Conservation (phyloP, 2,797 vertebrate species). For the Astyanax mexicanus region DNA sequence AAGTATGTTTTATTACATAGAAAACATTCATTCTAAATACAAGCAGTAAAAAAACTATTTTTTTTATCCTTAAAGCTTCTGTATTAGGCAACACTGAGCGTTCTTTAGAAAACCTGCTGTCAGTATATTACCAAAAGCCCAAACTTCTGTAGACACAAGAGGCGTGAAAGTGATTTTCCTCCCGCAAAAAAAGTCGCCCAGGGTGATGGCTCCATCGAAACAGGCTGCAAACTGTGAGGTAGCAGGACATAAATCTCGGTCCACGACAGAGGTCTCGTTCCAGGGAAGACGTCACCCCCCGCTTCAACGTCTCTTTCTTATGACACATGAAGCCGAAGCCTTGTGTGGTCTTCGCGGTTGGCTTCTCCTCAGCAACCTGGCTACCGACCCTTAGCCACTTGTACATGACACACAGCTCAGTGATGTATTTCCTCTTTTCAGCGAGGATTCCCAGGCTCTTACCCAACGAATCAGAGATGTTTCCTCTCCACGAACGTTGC, state of each 20-base stretch:
- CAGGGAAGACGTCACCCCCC: slow-evolving; percentile 43
- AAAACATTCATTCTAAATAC: no score
- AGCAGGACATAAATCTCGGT: slow-evolving; percentile 29
- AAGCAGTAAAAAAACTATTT: no score
- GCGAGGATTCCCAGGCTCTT: slow-evolving; percentile 49
- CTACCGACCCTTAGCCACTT: slow-evolving; percentile 31
- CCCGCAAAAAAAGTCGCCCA: slow-evolving; percentile 11
- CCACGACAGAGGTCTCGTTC: slow-evolving; percentile 24
- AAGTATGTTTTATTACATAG: no score
- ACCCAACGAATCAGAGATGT: slow-evolving; percentile 52
- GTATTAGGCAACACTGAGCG: background rate
- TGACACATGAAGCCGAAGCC: slow-evolving; percentile 51
- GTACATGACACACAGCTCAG: slow-evolving; percentile 23
- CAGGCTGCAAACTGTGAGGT: slow-evolving; percentile 21
- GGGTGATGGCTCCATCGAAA: slow-evolving; percentile 24
- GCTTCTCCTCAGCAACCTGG: slow-evolving; percentile 43
- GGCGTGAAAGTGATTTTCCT: slow-evolving; percentile 7
- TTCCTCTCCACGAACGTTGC: slow-evolving; percentile 60
- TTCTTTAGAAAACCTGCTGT: background rate
- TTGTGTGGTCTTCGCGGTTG: slow-evolving; percentile 54
- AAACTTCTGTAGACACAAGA: background rate
- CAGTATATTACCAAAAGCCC: slow-evolving; percentile 1
- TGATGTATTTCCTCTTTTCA: slow-evolving; percentile 34
- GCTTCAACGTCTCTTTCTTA: slow-evolving; percentile 52
- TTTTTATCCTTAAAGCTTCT: background rate